phyloP scores from a whole-genome alignment of 2,797 vertebrate genomes.

The Odontamblyopus lacepedii region DNA sequence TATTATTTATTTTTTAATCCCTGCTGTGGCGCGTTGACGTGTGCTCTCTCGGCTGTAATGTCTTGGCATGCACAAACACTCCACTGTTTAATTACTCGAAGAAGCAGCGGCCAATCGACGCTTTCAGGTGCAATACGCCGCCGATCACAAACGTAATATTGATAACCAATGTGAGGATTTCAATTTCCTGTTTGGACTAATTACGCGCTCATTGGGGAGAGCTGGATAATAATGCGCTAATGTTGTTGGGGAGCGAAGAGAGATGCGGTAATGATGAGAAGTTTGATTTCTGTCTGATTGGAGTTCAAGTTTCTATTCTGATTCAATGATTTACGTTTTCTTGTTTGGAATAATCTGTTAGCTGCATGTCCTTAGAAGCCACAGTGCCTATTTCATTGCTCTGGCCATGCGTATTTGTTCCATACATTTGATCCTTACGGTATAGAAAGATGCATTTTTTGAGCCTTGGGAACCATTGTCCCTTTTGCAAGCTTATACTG shows the following conservation, averaged over 20 bases:
- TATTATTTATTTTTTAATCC: slow-evolving; percentile 15
- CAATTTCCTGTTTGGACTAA: slow-evolving; percentile 14
- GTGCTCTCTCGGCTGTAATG: slow-evolving; percentile 17
- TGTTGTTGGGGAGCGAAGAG: neutral
- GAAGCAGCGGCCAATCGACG: slow-evolving; percentile 34
- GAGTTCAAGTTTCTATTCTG: neutral
- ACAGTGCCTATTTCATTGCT: neutral
- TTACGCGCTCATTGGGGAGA: slow-evolving; percentile 1
- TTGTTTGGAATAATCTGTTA: neutral
- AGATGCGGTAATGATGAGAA: neutral
- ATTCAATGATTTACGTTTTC: neutral
- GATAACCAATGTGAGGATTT: slow-evolving; percentile 33
- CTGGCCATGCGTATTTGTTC: neutral
- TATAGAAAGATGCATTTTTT: neutral
- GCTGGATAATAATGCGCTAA: slow-evolving; percentile 14
- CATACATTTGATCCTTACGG: neutral
- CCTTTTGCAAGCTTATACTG: neutral
- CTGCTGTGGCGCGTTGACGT: slow-evolving; percentile 24
- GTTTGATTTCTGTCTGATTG: neutral
- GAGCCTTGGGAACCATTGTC: neutral
- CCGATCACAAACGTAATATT: slow-evolving; percentile 28
- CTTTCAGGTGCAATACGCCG: slow-evolving; percentile 53
- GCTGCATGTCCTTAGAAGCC: neutral
- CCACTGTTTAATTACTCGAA: slow-evolving; percentile 59
- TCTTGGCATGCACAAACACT: slow-evolving; percentile 16